A percentile compares a stretch with the other conserved stretches of the same genome.
Evolutionary conservation across 2,888 invertebrate species (phyloP).

Genomic region (Lagria hirta): DNA sequence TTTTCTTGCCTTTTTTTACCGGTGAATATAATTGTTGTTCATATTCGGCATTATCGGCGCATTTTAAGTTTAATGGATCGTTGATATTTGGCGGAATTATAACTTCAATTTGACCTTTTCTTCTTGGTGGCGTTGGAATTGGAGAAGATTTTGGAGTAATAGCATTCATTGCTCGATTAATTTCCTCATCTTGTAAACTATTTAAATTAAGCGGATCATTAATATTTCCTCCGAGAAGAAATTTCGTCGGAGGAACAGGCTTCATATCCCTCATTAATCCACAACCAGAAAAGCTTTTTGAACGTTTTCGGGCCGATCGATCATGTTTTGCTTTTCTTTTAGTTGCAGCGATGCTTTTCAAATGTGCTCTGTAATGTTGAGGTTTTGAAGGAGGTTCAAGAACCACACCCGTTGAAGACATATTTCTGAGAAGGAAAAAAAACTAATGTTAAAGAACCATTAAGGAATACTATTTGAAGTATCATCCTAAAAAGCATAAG

Average conservation of each 20-base stretch:
- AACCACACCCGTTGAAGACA: constrained; percentile 56
- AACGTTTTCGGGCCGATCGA: constrained; percentile 64
- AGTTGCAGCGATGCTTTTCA: constrained; percentile 28
- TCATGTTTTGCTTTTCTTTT: constrained; percentile 50
- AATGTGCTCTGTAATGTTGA: constrained; percentile 28
- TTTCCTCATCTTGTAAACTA: constrained; percentile 73
- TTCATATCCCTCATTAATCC: constrained; percentile 61
- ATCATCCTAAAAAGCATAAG: too few relatives aligned
- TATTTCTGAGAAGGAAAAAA: constrained; percentile 33
- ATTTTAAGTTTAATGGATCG: constrained; percentile 87
- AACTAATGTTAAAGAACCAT: too few relatives aligned
- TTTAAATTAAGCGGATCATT: constrained; percentile 93
- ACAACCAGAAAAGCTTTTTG: constrained; percentile 66
- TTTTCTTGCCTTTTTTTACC: constrained; percentile 62
- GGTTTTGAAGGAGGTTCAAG: constrained; percentile 48
- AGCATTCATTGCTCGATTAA: constrained; percentile 80
- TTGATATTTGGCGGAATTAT: constrained; percentile 90
- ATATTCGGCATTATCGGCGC: constrained; percentile 78
- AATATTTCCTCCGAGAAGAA: constrained; percentile 91
- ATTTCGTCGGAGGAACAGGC: constrained; percentile 87
- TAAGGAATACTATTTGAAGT: too few relatives aligned
- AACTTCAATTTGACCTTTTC: constrained; percentile 79
- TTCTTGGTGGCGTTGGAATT: constrained; percentile 76
- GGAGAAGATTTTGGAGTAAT: constrained; percentile 93
- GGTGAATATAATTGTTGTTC: constrained; percentile 77